Evolutionary conservation across 2,113 vertebrate species (phyloP).

Genomic region (Lophochroa leadbeateri): DNA sequence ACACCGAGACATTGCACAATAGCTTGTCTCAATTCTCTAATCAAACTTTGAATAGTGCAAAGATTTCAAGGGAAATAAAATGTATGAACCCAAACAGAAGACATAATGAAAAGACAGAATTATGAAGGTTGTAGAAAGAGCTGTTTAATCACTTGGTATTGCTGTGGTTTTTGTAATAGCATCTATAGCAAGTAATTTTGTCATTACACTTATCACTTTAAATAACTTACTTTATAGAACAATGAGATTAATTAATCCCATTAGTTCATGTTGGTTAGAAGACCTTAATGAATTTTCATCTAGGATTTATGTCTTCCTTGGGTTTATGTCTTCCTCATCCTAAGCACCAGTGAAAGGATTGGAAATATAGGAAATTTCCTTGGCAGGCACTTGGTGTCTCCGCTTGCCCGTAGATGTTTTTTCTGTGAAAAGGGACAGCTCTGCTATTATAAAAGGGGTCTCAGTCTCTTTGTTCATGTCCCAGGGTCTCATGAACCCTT

Average conservation of each 20-base stretch:
- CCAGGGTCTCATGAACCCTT: not conserved
- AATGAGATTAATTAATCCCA: constrained; percentile 29
- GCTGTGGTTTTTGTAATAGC: not conserved
- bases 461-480: not conserved
- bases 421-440: not conserved
- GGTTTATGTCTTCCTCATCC: not conserved
- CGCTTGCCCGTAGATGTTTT: not conserved
- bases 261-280: constrained; percentile 19
- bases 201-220: not conserved
- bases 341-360: not conserved
- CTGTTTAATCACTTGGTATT: not conserved
- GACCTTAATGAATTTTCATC: constrained; percentile 1
- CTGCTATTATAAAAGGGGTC: not conserved
- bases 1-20: not conserved
- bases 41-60: not conserved
- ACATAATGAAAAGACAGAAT: not conserved
- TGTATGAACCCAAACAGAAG: not conserved
- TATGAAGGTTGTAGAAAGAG: not conserved
- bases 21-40: not conserved
- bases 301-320: not conserved
- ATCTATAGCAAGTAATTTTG: not conserved
- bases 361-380: not conserved
- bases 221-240: constrained; percentile 1
- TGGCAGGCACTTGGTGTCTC: not conserved
- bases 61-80: not conserved